A percentile compares a stretch with the other conserved stretches of the same genome.
These are phyloP conservation scores for Sebastes schlegelii DNA, from an alignment of 2,113 vertebrate genomes.

Conservation along the genomic window DNA sequence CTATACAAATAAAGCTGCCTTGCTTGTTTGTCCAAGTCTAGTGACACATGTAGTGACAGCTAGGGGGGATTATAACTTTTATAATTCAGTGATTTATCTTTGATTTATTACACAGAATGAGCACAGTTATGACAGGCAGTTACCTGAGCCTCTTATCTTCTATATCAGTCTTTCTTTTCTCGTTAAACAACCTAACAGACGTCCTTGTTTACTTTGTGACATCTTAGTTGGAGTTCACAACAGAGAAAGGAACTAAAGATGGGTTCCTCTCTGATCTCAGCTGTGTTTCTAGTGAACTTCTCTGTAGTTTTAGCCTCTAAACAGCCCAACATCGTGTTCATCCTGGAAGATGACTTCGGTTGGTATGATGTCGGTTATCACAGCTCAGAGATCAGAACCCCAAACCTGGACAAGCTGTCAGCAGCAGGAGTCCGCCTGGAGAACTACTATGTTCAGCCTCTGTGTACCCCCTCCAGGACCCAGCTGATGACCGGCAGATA, in stretches of 20 bases:
- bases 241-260: neutral
- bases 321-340: conserved; percentile 87
- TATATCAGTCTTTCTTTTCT: neutral
- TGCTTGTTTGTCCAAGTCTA: neutral
- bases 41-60: too few species aligned
- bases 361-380: conserved; percentile 95
- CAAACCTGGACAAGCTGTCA: conserved; percentile 88
- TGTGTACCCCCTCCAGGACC: conserved; percentile 95
- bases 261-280: neutral
- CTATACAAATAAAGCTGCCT: neutral
- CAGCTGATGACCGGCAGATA: conserved; percentile 95
- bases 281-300: neutral
- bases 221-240: neutral
- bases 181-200: neutral
- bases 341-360: conserved; percentile 93
- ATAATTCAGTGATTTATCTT: neutral
- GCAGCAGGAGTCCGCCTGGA: conserved; percentile 89
- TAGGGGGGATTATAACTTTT: neutral
- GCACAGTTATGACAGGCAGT: neutral
- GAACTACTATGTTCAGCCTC: conserved; percentile 93
- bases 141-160: neutral
- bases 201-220: conserved; percentile 1
- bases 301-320: neutral
- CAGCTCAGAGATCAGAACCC: conserved; percentile 89
- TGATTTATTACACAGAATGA: neutral